Percentiles rank a stretch among this genome's conserved stretches.
phyloP scores from a whole-genome alignment of 2,113 vertebrate genomes.

The Cygnus atratus region DNA sequence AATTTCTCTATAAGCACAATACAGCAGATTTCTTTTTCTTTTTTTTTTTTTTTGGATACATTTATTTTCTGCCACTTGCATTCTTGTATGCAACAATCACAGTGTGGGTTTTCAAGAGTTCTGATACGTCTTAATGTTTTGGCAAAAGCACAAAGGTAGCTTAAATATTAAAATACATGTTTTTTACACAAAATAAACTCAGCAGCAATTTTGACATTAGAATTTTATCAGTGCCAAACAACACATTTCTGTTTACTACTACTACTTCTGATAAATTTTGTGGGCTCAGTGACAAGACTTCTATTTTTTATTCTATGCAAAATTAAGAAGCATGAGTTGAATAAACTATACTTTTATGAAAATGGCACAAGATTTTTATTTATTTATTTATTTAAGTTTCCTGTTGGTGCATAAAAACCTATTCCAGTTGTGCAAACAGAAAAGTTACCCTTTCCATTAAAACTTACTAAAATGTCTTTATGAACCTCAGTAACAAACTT shows the following conservation, averaged over 20 bases:
- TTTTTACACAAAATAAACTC: not conserved
- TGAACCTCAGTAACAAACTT: not conserved
- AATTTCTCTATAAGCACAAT: not conserved
- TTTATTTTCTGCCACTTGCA: not conserved
- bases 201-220: not conserved
- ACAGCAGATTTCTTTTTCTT: not conserved
- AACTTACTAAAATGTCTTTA: not conserved
- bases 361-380: not conserved
- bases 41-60: rapidly evolving
- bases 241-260: not conserved
- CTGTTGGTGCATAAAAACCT: not conserved
- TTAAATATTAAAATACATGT: not conserved
- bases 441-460: not conserved
- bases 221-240: not conserved
- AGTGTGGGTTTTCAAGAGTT: not conserved
- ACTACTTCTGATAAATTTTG: not conserved
- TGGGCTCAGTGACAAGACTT: not conserved
- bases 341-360: rapidly evolving
- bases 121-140: not conserved
- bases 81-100: not conserved
- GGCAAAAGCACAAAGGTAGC: not conserved
- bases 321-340: not conserved
- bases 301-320: not conserved
- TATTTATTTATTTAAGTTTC: not conserved
- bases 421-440: not conserved